These are phyloP conservation scores for Acleris cristana DNA, from an alignment of 2,888 invertebrate genomes.

Conservation along the genomic window DNA sequence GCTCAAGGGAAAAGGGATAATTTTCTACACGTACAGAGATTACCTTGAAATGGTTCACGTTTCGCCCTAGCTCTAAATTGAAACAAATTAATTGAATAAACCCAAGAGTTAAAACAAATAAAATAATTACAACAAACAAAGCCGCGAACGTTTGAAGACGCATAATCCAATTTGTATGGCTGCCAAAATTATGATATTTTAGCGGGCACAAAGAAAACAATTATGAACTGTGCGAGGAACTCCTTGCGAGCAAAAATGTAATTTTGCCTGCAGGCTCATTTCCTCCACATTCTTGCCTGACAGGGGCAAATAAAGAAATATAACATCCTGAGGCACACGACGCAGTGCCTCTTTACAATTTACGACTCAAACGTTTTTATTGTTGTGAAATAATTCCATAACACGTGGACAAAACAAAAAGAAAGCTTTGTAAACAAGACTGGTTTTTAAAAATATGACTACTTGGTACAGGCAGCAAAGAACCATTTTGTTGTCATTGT, in stretches of 20 bases:
- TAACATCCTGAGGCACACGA: conserved; percentile 48
- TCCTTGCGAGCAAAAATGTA: conserved; percentile 49
- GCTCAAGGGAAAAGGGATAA: too few relatives aligned
- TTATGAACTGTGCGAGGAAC: conserved; percentile 43
- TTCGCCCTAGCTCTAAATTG: too few relatives aligned
- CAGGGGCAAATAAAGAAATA: conserved; percentile 60
- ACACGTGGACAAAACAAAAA: too few relatives aligned
- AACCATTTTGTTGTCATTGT: too few relatives aligned
- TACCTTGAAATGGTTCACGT: too few relatives aligned
- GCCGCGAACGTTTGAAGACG: background rate
- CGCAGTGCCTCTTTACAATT: conserved; percentile 3
- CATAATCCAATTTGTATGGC: conserved; percentile 12
- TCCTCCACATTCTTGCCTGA: conserved; percentile 49
- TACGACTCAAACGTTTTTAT: background rate
- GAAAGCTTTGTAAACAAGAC: too few relatives aligned
- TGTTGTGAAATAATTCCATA: too few relatives aligned
- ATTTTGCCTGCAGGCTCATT: conserved; percentile 56
- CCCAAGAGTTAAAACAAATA: conserved; percentile 1
- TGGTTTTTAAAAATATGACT: too few relatives aligned
- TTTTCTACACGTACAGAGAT: too few relatives aligned
- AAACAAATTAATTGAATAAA: background rate
- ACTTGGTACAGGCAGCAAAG: too few relatives aligned
- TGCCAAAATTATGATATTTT: conserved; percentile 13
- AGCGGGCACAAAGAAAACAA: conserved; percentile 29
- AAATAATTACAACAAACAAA: background rate